These are phyloP conservation scores for Heliconius cydno DNA, from an alignment of 2,888 invertebrate genomes.

Conservation along the genomic window DNA sequence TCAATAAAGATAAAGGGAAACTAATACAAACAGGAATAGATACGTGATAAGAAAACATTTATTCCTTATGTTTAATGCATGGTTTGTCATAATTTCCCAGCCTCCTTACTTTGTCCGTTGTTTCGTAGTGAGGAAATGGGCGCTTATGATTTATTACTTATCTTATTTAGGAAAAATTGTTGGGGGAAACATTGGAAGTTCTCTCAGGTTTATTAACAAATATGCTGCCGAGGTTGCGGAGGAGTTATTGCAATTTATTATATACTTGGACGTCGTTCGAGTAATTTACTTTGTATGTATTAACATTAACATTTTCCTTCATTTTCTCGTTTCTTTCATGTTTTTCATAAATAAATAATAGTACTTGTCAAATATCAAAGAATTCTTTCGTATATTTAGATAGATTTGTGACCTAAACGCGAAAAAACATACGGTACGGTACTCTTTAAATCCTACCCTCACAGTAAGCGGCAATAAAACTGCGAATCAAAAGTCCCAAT, in stretches of 20 bases:
- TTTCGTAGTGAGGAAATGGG: slow-evolving; percentile 80
- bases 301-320: slow-evolving; percentile 5
- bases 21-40: slow-evolving; percentile 83
- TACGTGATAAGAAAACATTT: slow-evolving; percentile 84
- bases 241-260: slow-evolving; percentile 58
- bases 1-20: slow-evolving; percentile 83
- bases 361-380: slow-evolving; percentile 6
- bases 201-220: slow-evolving; percentile 73
- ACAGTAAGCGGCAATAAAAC: slow-evolving; percentile 73
- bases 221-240: slow-evolving; percentile 63
- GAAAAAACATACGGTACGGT: slow-evolving; percentile 28
- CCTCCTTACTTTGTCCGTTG: slow-evolving; percentile 75
- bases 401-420: slow-evolving; percentile 23
- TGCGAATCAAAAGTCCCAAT: slow-evolving; percentile 80
- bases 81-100: slow-evolving; percentile 83
- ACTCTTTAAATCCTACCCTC: slow-evolving; percentile 59
- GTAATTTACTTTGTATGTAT: slow-evolving; percentile 20
- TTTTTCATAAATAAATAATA: not conserved
- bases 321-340: not conserved
- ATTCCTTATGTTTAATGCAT: slow-evolving; percentile 84
- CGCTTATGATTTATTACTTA: slow-evolving; percentile 78
- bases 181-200: slow-evolving; percentile 66
- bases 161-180: slow-evolving; percentile 80
- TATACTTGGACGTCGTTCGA: slow-evolving; percentile 20
- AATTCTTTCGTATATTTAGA: not conserved